Evolutionary conservation across 30 jellyfish, hydroid and myxozoan species (phyloP).

Genomic region (Cassiopea andromeda): DNA sequence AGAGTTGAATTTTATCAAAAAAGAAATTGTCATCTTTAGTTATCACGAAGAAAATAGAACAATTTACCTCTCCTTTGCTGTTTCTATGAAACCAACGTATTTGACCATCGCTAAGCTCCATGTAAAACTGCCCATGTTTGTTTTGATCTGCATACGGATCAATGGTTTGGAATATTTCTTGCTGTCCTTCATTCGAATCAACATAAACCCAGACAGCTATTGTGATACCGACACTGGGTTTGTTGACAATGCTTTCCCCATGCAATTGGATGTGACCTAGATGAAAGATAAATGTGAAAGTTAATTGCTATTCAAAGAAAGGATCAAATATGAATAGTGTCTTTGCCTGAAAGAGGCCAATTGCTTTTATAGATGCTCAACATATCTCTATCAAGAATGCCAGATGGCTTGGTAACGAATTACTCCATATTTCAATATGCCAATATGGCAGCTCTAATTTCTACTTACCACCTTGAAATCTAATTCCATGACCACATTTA

Average conservation of each 20-base stretch:
- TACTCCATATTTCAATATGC: too few relatives aligned
- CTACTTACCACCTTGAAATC: slow-evolving; percentile 92
- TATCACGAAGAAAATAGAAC: background rate
- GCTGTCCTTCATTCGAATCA: slow-evolving; percentile 90
- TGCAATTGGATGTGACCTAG: slow-evolving; percentile 80
- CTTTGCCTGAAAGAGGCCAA: too few relatives aligned
- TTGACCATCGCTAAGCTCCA: slow-evolving; percentile 88
- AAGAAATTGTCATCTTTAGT: background rate
- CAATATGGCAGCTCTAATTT: background rate
- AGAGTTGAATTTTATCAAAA: background rate
- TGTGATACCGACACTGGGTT: slow-evolving; percentile 82
- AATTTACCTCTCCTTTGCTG: slow-evolving; percentile 86
- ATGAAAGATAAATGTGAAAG: too few relatives aligned
- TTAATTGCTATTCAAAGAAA: too few relatives aligned
- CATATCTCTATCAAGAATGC: too few relatives aligned
- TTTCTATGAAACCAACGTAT: slow-evolving; percentile 93
- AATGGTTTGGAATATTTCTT: slow-evolving; percentile 89
- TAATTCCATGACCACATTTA: slow-evolving; percentile 96
- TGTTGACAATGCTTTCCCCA: slow-evolving; percentile 75
- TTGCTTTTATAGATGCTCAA: too few relatives aligned
- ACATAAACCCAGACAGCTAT: slow-evolving; percentile 87
- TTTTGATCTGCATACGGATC: slow-evolving; percentile 83
- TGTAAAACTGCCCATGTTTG: slow-evolving; percentile 92
- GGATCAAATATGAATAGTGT: too few relatives aligned
- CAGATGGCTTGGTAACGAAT: too few relatives aligned